Percentiles rank a stretch among this genome's conserved stretches.
Conservation (phyloP, 2,888 invertebrate species). For the Amorpha juglandis region DNA sequence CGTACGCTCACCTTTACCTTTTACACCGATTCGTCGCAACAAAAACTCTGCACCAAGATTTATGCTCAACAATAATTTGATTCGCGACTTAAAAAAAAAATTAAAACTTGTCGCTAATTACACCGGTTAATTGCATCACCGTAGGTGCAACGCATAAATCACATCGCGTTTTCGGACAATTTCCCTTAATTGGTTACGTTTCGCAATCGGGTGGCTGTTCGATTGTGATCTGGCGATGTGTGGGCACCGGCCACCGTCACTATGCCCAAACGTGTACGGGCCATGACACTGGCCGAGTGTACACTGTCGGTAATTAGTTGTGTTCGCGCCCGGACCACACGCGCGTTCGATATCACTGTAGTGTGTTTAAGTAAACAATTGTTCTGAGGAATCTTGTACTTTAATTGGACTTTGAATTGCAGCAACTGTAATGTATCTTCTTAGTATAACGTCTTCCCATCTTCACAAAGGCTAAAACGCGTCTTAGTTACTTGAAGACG, state of each 20-base stretch:
- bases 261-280: constrained; percentile 57
- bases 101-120: constrained; percentile 55
- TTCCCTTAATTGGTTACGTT: constrained; percentile 74
- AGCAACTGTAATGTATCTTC: background rate
- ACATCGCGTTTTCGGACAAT: constrained; percentile 65
- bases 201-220: constrained; percentile 54
- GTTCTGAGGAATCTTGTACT: background rate
- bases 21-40: background rate
- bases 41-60: constrained; percentile 4
- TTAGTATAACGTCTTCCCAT: too few relatives aligned
- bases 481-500: too few relatives aligned
- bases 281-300: constrained; percentile 59
- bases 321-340: constrained; percentile 60
- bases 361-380: background rate
- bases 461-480: too few relatives aligned
- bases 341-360: constrained; percentile 38
- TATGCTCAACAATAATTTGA: constrained; percentile 18
- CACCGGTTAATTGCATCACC: constrained; percentile 52
- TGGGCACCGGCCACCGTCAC: constrained; percentile 43
- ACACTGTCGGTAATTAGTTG: constrained; percentile 23
- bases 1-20: constrained; percentile 7
- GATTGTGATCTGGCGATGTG: constrained; percentile 63
- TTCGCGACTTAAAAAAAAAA: constrained; percentile 19
- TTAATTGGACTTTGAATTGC: background rate
- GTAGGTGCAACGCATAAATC: constrained; percentile 64